phyloP scores from a whole-genome alignment of 1,140 invertebrate genomes.

The Battus philenor region DNA sequence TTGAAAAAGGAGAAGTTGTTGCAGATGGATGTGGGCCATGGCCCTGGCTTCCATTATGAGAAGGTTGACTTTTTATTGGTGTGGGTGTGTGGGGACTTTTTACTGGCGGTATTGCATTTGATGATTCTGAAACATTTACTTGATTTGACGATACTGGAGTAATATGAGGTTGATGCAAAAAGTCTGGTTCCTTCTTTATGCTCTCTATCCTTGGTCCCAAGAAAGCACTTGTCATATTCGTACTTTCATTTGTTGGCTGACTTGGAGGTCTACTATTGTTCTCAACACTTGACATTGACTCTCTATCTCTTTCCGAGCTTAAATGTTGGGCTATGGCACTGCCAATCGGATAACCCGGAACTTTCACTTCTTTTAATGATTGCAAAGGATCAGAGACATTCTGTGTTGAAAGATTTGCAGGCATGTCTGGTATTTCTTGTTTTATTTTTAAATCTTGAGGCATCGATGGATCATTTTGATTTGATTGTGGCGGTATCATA shows the following conservation, averaged over 20 bases:
- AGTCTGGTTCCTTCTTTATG: constrained; percentile 86
- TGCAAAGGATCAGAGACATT: constrained; percentile 82
- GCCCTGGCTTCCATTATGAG: constrained; percentile 56
- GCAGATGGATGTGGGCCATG: constrained; percentile 68
- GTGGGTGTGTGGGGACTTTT: constrained; percentile 74
- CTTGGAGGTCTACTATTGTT: constrained; percentile 65
- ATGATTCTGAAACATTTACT: constrained; percentile 54
- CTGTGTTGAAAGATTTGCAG: constrained; percentile 72
- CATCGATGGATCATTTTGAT: constrained; percentile 76
- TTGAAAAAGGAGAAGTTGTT: constrained; percentile 69
- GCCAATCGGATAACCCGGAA: constrained; percentile 82
- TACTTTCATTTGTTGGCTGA: constrained; percentile 61
- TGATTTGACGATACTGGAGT: constrained; percentile 58
- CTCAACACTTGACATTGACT: constrained; percentile 66
- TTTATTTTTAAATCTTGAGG: constrained; percentile 89
- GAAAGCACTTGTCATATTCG: constrained; percentile 61
- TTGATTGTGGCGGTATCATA: constrained; percentile 44
- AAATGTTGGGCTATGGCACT: constrained; percentile 69
- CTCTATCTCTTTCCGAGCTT: constrained; percentile 64
- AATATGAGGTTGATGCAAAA: constrained; percentile 63
- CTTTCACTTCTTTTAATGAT: constrained; percentile 87
- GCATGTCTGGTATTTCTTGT: constrained; percentile 80
- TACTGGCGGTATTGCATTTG: constrained; percentile 50
- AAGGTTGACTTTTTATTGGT: constrained; percentile 70
- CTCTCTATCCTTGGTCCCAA: constrained; percentile 80